Percentiles rank a stretch among this genome's conserved stretches.
Evolutionary conservation across 2,888 invertebrate species (phyloP).

Genomic region (Drosophila neutralis): DNA sequence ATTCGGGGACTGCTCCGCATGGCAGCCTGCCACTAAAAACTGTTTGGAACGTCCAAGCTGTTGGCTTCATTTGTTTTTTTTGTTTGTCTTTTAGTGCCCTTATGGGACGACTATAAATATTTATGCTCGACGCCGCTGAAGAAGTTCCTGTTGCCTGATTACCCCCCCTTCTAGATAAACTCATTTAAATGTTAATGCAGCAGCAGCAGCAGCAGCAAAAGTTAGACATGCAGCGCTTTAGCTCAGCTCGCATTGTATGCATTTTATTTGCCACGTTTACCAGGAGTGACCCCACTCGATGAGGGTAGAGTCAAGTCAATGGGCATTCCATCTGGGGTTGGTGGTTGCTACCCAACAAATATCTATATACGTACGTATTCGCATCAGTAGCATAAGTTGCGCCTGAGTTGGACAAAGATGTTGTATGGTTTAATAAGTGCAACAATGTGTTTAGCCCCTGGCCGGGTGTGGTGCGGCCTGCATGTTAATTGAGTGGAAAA

Average conservation of each 20-base stretch:
- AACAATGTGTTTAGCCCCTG: slow-evolving; percentile 70
- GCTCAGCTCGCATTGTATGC: slow-evolving; percentile 55
- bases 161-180: slow-evolving; percentile 62
- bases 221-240: slow-evolving; percentile 35
- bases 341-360: slow-evolving; percentile 21
- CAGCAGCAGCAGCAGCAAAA: slow-evolving; percentile 47
- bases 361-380: slow-evolving; percentile 6
- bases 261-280: slow-evolving; percentile 61
- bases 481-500: slow-evolving; percentile 78
- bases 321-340: slow-evolving; percentile 20
- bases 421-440: slow-evolving; percentile 70
- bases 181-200: slow-evolving; percentile 80
- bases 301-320: slow-evolving; percentile 29
- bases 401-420: slow-evolving; percentile 43
- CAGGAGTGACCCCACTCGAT: not conserved
- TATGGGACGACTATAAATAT: slow-evolving; percentile 72
- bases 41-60: slow-evolving; percentile 38
- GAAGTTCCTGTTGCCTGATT: slow-evolving; percentile 10
- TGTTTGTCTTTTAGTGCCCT: slow-evolving; percentile 62
- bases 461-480: slow-evolving; percentile 41
- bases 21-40: slow-evolving; percentile 38
- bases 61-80: slow-evolving; percentile 15
- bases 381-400: slow-evolving; percentile 26
- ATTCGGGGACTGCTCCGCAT: slow-evolving; percentile 51
- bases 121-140: slow-evolving; percentile 47